A percentile compares a stretch with the other conserved stretches of the same genome.
phyloP scores from a whole-genome alignment of 2,113 vertebrate species.

The Corythornis vintsioides region DNA sequence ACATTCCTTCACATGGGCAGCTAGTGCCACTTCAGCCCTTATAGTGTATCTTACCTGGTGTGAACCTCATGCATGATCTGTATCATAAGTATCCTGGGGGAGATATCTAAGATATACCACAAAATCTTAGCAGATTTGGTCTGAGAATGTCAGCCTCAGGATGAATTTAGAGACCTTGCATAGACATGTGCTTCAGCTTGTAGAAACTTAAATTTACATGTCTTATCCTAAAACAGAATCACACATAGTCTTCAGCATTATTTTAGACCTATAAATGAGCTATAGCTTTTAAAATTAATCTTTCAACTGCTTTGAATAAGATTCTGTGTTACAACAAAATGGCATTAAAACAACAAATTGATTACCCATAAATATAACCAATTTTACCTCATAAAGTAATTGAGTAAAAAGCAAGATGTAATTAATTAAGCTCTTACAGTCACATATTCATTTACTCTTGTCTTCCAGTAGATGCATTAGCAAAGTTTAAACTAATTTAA shows the following conservation, averaged over 20 bases:
- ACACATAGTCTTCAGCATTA: not conserved
- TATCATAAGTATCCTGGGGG: rapidly evolving
- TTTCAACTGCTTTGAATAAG: not conserved
- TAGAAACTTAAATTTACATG: not conserved
- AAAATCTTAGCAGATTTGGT: not conserved
- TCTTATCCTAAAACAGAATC: not conserved
- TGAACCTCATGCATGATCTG: not conserved
- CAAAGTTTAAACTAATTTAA: not conserved
- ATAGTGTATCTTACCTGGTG: not conserved
- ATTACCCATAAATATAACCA: not conserved
- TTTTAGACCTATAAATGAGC: not conserved
- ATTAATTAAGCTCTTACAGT: not conserved
- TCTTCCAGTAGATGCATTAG: not conserved
- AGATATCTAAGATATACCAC: not conserved
- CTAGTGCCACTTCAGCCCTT: not conserved
- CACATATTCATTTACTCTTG: not conserved
- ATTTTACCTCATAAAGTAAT: not conserved
- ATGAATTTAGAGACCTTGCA: not conserved
- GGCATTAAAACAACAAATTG: not conserved
- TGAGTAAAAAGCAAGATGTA: not conserved
- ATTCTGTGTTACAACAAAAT: not conserved
- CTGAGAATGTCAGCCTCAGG: not conserved
- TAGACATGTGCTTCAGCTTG: not conserved
- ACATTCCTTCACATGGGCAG: not conserved
- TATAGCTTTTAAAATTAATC: not conserved